Conservation (phyloP, 2,797 vertebrate species). For the Anguilla obscura region DNA sequence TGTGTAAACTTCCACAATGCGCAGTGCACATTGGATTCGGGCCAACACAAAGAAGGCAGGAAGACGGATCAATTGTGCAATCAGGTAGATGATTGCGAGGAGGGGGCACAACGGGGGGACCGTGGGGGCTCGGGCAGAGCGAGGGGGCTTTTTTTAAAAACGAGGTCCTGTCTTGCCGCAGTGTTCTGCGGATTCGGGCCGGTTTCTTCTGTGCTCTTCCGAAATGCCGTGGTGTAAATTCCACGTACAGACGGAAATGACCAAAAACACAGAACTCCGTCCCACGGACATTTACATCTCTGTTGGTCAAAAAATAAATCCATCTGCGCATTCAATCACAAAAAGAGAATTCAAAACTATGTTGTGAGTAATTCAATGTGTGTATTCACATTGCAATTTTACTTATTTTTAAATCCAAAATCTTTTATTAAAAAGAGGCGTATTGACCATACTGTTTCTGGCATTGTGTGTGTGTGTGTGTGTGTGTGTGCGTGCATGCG, state of each 20-base stretch:
- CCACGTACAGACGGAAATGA: slow-evolving; percentile 39
- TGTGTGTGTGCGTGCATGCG: background rate
- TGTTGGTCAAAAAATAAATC: slow-evolving; percentile 57
- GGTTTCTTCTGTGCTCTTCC: background rate
- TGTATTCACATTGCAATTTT: background rate
- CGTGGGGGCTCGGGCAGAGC: background rate
- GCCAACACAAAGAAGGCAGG: slow-evolving; percentile 41
- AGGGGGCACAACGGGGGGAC: slow-evolving; percentile 28
- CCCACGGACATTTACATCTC: slow-evolving; percentile 62
- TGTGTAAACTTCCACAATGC: slow-evolving; percentile 51
- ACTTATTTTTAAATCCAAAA: background rate
- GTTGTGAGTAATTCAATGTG: slow-evolving; percentile 16
- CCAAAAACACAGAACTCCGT: slow-evolving; percentile 52
- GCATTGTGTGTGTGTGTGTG: background rate
- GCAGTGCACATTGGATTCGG: slow-evolving; percentile 34
- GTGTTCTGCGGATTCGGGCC: background rate
- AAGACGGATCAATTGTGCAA: slow-evolving; percentile 50
- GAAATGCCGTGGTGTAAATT: slow-evolving; percentile 12
- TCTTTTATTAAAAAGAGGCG: background rate
- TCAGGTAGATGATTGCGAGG: slow-evolving; percentile 53
- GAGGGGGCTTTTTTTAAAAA: background rate
- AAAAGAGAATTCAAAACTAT: slow-evolving; percentile 31
- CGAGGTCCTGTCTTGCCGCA: slow-evolving; percentile 1
- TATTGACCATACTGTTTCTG: background rate
- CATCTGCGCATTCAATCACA: slow-evolving; percentile 71